Evolutionary conservation across 2,797 vertebrate genomes (phyloP).

Genomic region (Phrynocephalus forsythii): DNA sequence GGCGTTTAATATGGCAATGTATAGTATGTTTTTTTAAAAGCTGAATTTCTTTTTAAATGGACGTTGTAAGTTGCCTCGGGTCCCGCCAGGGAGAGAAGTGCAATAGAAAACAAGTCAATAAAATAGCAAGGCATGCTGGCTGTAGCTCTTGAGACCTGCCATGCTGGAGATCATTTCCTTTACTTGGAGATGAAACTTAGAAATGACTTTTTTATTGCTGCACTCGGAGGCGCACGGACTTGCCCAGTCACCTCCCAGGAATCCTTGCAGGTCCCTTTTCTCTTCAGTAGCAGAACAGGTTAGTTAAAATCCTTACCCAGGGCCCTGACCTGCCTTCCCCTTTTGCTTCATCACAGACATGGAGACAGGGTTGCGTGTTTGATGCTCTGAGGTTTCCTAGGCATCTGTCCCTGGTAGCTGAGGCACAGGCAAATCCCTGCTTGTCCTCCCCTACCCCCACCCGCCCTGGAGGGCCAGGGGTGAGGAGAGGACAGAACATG

Average conservation of each 20-base stretch:
- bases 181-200: neutral
- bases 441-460: neutral
- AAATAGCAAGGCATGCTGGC: no score
- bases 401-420: neutral
- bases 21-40: no score
- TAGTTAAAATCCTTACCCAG: neutral
- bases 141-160: neutral
- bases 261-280: neutral
- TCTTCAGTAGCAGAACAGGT: neutral
- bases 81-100: no score
- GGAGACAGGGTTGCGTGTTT: neutral
- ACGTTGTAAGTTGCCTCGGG: no score
- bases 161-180: neutral
- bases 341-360: neutral
- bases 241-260: neutral
- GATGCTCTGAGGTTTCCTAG: neutral
- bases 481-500: no score
- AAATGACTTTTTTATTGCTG: neutral
- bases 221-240: neutral
- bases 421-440: neutral
- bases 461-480: no score
- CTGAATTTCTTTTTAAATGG: no score
- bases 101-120: no score
- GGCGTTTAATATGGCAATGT: no score
- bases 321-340: no score